phyloP scores from a whole-genome alignment of 2,888 invertebrate genomes.

The Cactoblastis cactorum region DNA sequence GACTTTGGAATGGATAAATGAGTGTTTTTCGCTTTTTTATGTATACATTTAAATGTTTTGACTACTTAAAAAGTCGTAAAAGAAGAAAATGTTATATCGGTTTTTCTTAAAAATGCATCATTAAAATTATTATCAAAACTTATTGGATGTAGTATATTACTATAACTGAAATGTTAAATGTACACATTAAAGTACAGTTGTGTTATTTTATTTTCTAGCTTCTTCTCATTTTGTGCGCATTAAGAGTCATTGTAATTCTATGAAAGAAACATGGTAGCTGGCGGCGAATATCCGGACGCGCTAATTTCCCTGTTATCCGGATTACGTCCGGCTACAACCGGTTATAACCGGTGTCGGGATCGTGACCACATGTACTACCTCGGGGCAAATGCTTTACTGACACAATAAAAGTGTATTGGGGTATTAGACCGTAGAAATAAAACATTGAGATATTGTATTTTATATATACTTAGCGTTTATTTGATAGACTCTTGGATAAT shows the following conservation, averaged over 20 bases:
- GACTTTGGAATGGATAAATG: too few relatives aligned
- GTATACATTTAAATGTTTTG: too few relatives aligned
- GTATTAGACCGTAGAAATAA: conserved; percentile 12
- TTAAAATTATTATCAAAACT: too few relatives aligned
- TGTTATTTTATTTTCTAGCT: too few relatives aligned
- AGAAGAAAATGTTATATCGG: too few relatives aligned
- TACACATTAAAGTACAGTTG: too few relatives aligned
- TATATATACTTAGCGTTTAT: background rate
- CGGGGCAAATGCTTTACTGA: conserved; percentile 22
- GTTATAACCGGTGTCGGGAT: conserved; percentile 16
- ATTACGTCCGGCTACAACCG: conserved; percentile 27
- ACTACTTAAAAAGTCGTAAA: too few relatives aligned
- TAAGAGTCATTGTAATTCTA: background rate
- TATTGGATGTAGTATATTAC: too few relatives aligned
- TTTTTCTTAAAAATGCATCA: too few relatives aligned
- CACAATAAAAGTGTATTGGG: conserved; percentile 23
- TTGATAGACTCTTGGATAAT: background rate
- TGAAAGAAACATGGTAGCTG: background rate
- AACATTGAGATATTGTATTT: conserved; percentile 5
- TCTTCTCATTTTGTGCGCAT: background rate
- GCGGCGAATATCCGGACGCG: conserved; percentile 19
- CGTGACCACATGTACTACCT: conserved; percentile 24
- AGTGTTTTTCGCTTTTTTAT: too few relatives aligned
- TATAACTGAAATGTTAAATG: too few relatives aligned
- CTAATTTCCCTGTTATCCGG: conserved; percentile 43